Evolutionary conservation across 1,140 invertebrate genomes (phyloP).

Genomic region (Druon quercuslanigerum): DNA sequence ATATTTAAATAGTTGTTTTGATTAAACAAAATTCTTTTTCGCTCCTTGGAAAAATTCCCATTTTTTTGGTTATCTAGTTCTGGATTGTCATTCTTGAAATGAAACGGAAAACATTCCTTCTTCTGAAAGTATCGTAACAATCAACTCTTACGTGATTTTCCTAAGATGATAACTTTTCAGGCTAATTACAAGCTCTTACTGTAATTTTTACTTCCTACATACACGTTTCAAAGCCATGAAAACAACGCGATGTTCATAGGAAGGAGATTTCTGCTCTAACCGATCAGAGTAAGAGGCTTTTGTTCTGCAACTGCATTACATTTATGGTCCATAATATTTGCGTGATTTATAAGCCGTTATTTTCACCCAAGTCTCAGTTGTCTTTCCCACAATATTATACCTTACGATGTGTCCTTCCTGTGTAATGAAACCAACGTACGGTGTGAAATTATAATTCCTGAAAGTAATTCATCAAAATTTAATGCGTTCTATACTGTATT

Average conservation of each 20-base stretch:
- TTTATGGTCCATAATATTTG: conserved; percentile 30
- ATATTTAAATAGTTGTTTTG: too few species aligned
- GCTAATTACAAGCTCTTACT: conserved; percentile 20
- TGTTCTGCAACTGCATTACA: conserved; percentile 30
- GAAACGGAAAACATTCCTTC: background rate
- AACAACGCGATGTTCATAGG: conserved; percentile 7
- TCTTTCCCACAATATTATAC: conserved; percentile 29
- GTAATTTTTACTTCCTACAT: conserved; percentile 20
- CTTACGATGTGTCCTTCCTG: conserved; percentile 27
- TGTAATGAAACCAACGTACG: conserved; percentile 20
- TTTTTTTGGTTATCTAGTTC: too few species aligned
- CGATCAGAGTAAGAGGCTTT: conserved; percentile 30
- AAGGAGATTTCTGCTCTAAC: conserved; percentile 31
- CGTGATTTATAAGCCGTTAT: conserved; percentile 30
- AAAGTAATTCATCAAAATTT: conserved; percentile 22
- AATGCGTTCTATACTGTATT: background rate
- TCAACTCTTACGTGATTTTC: background rate
- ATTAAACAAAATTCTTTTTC: too few species aligned
- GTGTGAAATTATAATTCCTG: conserved; percentile 25
- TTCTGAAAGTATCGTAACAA: background rate
- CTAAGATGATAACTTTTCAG: conserved; percentile 14
- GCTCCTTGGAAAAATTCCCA: too few species aligned
- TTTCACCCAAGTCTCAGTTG: conserved; percentile 25
- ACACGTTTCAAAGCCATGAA: background rate
- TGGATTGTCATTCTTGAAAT: too few species aligned